A percentile compares a stretch with the other conserved stretches of the same genome.
These are phyloP conservation scores for Silurus aristotelis DNA, from an alignment of 2,797 vertebrate species.

Conservation along the genomic window DNA sequence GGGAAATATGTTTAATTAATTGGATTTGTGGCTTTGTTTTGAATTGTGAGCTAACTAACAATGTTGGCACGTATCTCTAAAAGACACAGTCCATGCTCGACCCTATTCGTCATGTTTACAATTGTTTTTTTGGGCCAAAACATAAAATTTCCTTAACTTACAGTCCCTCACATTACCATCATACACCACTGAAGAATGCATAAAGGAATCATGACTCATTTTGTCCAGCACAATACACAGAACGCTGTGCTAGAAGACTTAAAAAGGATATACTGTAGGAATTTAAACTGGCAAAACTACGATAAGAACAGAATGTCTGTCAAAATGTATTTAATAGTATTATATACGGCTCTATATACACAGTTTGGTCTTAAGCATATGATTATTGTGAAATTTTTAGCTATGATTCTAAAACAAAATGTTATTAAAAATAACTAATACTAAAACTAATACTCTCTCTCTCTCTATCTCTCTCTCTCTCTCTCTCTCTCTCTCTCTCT, in stretches of 20 bases:
- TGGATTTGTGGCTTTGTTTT: background rate
- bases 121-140: conserved; percentile 44
- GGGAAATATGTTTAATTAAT: background rate
- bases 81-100: conserved; percentile 34
- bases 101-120: conserved; percentile 59
- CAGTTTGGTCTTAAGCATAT: background rate
- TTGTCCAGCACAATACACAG: conserved; percentile 45
- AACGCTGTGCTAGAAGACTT: background rate
- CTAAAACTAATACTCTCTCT: too few species aligned
- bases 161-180: conserved; percentile 50
- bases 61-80: conserved; percentile 51
- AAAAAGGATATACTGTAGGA: background rate
- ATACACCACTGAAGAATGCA: conserved; percentile 45
- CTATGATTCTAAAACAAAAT: background rate
- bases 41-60: conserved; percentile 51
- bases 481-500: too few species aligned
- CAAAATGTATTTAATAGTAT: background rate
- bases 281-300: background rate
- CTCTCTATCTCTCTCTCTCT: too few species aligned
- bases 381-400: background rate
- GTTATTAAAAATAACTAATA: too few species aligned
- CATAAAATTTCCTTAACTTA: conserved; percentile 43
- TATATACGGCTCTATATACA: background rate
- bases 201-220: conserved; percentile 53
- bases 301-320: background rate